These are phyloP conservation scores for Dicaeum eximium DNA, from an alignment of 2,113 vertebrate species.

Conservation along the genomic window DNA sequence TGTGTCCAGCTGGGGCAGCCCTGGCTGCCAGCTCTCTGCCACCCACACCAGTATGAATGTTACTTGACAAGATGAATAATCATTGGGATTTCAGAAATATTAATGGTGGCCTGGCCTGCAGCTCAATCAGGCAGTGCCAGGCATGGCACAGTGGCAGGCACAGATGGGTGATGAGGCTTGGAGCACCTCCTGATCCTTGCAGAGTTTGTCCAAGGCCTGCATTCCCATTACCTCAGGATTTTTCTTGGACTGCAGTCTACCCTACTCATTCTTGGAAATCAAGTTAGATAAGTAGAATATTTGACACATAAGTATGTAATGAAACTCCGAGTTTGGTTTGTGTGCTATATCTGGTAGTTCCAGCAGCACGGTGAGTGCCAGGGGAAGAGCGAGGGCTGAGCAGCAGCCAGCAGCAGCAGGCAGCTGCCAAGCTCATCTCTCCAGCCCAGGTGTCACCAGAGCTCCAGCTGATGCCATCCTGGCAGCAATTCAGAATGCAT, in stretches of 20 bases:
- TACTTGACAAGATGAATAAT: not conserved
- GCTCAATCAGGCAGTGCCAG: not conserved
- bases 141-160: not conserved
- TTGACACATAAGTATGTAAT: accelerated
- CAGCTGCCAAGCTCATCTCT: not conserved
- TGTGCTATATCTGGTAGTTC: not conserved
- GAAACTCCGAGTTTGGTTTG: not conserved
- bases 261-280: not conserved
- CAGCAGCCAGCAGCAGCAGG: not conserved
- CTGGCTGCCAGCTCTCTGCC: not conserved
- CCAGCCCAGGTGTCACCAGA: conserved; percentile 58
- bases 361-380: not conserved
- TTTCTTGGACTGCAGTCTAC: not conserved
- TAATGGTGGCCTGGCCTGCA: not conserved
- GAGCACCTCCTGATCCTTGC: too few relatives aligned
- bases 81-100: not conserved
- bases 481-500: not conserved
- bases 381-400: not conserved
- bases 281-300: not conserved
- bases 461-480: not conserved
- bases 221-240: not conserved
- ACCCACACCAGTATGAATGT: too few relatives aligned
- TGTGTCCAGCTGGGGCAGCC: not conserved
- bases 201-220: not conserved
- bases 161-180: too few relatives aligned